Base-by-base conservation (phyloP, 2,113 vertebrate genomes). In the Coracopsis vasa region DNA sequence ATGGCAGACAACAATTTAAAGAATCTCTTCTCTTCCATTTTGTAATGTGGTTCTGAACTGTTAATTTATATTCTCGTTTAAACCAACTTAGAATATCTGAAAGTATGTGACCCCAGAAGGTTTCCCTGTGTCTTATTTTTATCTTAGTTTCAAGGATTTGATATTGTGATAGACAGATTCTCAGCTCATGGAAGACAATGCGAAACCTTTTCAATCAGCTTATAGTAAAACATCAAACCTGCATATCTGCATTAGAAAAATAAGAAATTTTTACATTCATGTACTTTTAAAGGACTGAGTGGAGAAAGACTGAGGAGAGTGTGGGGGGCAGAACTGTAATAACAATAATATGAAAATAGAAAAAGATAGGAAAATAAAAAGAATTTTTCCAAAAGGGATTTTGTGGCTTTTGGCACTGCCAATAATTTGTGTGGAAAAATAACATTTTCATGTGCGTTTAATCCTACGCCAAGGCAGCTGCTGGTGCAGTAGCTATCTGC, bases 401-500 rank as follows among this genome's bases (percentile, higher is more conserved):
- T 98, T 97, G 90, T 97, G 96, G 91, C 82, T 98, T 97, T 98
- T 98, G 97, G 97, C 89, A 91, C 67, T 97, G 88, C 42, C 97
- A 97, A 97, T 98, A 98, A 97, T 97, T 97, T 98, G 62, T 97
- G 94, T 97, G 97, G 96, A 98, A 98, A 98, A 98, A 97, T 97
- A 97, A 95, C 79, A 42, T 97, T 98, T 98, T 97, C 92, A 80
- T 96, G 65, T 89, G 85, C 97, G 97, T 98, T 98, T 98, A 97
- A 98, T 98, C 97, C 79, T 91, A 92, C 98, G 98, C 98, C 98
- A 98, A 97, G 85, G 90, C 98, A 98, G 98, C 98, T 98, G 98
- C 98, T 98, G 89, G 86, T 97, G 97, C 97, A 97, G 98, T 98
- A 98, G 98, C 98, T 42, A 97, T 98, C 98, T 98, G 98, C 93